Evolutionary conservation across 2,113 vertebrate genomes (phyloP).

Genomic region (Macrotus californicus): DNA sequence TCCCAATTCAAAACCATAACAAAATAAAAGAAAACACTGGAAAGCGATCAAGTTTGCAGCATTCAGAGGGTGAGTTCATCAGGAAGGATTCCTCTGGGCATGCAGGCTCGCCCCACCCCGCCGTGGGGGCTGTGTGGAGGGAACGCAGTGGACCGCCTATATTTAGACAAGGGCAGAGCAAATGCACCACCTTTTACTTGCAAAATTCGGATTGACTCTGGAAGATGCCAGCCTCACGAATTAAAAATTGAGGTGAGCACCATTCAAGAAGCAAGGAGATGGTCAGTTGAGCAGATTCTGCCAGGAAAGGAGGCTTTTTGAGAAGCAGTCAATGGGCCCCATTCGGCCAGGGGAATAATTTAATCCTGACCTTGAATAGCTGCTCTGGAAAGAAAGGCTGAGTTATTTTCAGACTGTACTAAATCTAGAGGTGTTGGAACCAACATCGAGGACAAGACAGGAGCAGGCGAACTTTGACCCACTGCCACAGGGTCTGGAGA

Average conservation of each 20-base stretch:
- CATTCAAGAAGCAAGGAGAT: not conserved
- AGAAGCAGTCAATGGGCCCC: not conserved
- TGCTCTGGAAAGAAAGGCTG: slow-evolving; percentile 2
- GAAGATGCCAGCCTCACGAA: not conserved
- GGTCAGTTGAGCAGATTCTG: not conserved
- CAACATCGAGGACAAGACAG: not conserved
- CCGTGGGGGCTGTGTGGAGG: rapidly evolving
- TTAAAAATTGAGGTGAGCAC: not conserved
- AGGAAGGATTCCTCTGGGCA: not conserved
- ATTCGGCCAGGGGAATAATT: not conserved
- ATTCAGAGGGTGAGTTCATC: not conserved
- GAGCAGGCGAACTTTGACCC: slow-evolving; percentile 38
- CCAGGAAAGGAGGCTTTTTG: not conserved
- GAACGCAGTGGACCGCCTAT: not conserved
- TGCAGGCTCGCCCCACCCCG: not conserved
- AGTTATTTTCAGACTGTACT: slow-evolving; percentile 61
- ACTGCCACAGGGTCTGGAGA: not conserved
- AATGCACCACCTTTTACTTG: not conserved
- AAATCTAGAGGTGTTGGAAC: slow-evolving; percentile 51
- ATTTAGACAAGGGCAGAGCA: slow-evolving; percentile 23
- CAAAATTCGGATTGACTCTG: not conserved
- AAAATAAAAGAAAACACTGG: not conserved
- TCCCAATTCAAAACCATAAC: not conserved
- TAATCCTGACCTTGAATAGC: slow-evolving; percentile 44
- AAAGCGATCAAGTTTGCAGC: not conserved